Evolutionary conservation across 2,888 invertebrate genomes (phyloP).

Genomic region (Pachycephus smyrnensis): DNA sequence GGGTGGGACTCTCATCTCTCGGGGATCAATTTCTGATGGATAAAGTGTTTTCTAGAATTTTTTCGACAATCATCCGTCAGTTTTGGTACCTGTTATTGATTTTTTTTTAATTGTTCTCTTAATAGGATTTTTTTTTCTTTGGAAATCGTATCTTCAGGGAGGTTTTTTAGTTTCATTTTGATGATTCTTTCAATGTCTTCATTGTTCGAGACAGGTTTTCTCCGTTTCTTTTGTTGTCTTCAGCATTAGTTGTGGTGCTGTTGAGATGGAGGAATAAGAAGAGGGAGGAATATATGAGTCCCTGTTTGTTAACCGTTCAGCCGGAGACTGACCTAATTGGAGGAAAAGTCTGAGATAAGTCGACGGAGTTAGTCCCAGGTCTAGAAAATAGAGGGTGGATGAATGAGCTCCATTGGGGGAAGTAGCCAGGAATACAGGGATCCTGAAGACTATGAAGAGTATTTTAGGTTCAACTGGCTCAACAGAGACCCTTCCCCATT

Average conservation of each 20-base stretch:
- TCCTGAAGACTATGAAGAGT: not conserved
- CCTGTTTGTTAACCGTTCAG: not conserved
- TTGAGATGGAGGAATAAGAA: not conserved
- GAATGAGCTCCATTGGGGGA: not conserved
- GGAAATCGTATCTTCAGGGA: not conserved
- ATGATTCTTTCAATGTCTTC: not conserved
- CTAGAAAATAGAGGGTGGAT: not conserved
- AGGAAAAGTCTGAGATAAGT: not conserved
- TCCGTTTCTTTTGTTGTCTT: not conserved
- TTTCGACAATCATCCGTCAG: not conserved
- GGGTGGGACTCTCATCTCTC: not conserved
- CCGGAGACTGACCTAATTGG: not conserved
- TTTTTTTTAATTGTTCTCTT: not conserved
- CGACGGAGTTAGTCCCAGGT: not conserved
- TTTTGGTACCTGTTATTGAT: not conserved
- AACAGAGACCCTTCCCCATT: not conserved
- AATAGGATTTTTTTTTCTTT: not conserved
- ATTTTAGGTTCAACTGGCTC: not conserved
- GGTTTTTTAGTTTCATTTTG: not conserved
- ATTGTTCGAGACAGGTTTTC: not conserved
- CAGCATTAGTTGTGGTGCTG: not conserved
- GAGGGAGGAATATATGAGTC: not conserved
- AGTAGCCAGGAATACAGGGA: not conserved
- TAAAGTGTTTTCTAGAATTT: not conserved
- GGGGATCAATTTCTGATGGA: not conserved